phyloP scores from a whole-genome alignment of 1,140 invertebrate species.

The Macrotrachela quadricornifera region DNA sequence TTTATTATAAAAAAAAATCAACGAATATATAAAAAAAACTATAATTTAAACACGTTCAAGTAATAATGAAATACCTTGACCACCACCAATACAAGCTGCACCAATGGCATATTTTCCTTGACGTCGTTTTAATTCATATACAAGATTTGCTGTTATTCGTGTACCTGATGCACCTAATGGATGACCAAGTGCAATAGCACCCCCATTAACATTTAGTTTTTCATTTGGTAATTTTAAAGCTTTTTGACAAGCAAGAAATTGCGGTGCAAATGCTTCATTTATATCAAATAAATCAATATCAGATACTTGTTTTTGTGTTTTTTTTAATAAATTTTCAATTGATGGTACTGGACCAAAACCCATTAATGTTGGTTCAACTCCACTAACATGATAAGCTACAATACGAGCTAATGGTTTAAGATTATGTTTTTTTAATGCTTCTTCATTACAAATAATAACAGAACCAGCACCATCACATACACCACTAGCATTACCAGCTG shows the following conservation, averaged over 20 bases:
- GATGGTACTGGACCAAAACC: slow-evolving; percentile 76
- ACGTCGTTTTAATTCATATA: slow-evolving; percentile 64
- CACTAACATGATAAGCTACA: slow-evolving; percentile 32
- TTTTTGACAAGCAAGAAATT: slow-evolving; percentile 42
- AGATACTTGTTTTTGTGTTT: slow-evolving; percentile 47
- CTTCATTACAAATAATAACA: slow-evolving; percentile 68
- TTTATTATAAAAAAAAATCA: no score
- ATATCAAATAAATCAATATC: slow-evolving; percentile 74
- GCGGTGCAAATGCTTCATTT: slow-evolving; percentile 84
- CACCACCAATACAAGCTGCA: slow-evolving; percentile 90
- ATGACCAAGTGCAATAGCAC: slow-evolving; percentile 91
- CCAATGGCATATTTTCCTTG: slow-evolving; percentile 67
- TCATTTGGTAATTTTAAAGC: slow-evolving; percentile 53
- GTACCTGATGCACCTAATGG: slow-evolving; percentile 77
- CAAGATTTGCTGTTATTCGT: slow-evolving; percentile 71
- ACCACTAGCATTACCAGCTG: slow-evolving; percentile 81
- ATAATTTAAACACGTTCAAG: slow-evolving; percentile 39
- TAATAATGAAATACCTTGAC: slow-evolving; percentile 83
- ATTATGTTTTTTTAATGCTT: slow-evolving; percentile 54
- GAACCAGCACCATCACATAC: slow-evolving; percentile 84
- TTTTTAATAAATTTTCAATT: slow-evolving; percentile 52
- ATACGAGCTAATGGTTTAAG: slow-evolving; percentile 41
- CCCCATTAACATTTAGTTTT: slow-evolving; percentile 85
- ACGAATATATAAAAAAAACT: no score
- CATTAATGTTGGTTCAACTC: slow-evolving; percentile 43